A percentile compares a stretch with the other conserved stretches of the same genome.
These are phyloP conservation scores for Celastrina argiolus DNA, from an alignment of 2,888 invertebrate genomes.

Conservation along the genomic window DNA sequence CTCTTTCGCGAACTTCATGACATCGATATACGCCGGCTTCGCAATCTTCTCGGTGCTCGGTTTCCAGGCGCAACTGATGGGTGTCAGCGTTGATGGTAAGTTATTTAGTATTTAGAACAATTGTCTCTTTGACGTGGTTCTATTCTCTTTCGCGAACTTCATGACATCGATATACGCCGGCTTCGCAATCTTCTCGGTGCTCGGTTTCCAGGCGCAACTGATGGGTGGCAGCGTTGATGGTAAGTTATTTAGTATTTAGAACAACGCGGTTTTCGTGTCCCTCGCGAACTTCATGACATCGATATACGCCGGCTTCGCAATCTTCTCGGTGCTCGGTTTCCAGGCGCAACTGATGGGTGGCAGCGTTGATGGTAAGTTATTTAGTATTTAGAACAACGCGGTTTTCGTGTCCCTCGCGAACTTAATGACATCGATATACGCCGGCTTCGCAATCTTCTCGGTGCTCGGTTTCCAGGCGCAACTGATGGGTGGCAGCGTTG, in stretches of 20 bases:
- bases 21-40: too few species aligned
- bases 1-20: too few species aligned
- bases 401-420: too few species aligned
- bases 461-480: conserved; percentile 85
- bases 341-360: conserved; percentile 82
- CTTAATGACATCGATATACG: conserved; percentile 87
- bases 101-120: too few species aligned
- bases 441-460: conserved; percentile 88
- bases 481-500: conserved; percentile 80
- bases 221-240: too few species aligned
- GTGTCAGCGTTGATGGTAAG: too few species aligned
- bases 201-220: too few species aligned
- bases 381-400: neutral
- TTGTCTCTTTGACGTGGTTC: conserved; percentile 84
- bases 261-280: conserved; percentile 84
- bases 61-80: too few species aligned
- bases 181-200: too few species aligned
- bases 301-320: conserved; percentile 87
- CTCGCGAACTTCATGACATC: conserved; percentile 84
- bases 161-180: too few species aligned
- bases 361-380: conserved; percentile 76
- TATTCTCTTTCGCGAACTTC: conserved; percentile 84
- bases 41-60: too few species aligned
- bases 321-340: conserved; percentile 88
- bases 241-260: too few species aligned